Conservation (phyloP, 2,797 vertebrate genomes). For the Eupleurogrammus muticus region DNA sequence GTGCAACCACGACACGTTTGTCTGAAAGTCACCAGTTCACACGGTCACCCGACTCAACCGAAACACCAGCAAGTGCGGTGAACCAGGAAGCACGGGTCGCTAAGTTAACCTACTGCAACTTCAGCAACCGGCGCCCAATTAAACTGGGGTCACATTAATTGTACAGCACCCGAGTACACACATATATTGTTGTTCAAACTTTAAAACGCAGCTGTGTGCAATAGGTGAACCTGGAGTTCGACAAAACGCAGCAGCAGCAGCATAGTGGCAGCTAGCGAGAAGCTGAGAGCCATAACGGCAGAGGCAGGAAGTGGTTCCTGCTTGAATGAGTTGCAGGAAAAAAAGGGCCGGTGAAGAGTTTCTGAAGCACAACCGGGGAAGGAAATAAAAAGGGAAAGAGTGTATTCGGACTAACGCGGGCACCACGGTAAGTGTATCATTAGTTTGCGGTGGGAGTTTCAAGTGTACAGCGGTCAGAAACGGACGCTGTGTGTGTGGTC, state of each 20-base stretch:
- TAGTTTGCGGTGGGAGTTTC: conserved; percentile 38
- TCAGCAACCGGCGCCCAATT: conserved; percentile 38
- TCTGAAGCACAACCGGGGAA: not conserved
- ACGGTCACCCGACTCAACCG: too few species aligned
- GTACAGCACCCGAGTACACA: fast-evolving
- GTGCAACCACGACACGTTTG: too few species aligned
- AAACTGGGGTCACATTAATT: not conserved
- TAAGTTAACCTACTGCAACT: conserved; percentile 49
- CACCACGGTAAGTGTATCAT: not conserved
- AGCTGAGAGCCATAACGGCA: conserved; percentile 46
- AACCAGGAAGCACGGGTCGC: conserved; percentile 74
- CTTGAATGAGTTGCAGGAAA: conserved; percentile 71
- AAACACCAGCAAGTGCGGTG: conserved; percentile 60
- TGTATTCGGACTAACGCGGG: too few species aligned
- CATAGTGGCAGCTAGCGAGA: conserved; percentile 35
- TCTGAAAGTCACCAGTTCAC: too few species aligned
- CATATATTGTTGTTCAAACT: fast-evolving
- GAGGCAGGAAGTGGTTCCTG: conserved; percentile 82
- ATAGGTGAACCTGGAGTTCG: not conserved
- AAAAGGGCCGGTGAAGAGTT: conserved; percentile 17
- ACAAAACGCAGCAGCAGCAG: not conserved
- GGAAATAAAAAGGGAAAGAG: not conserved
- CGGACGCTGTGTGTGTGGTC: conserved; percentile 61
- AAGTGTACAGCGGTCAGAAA: not conserved
- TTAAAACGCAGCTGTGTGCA: fast-evolving